These are phyloP conservation scores for Eidolon dupreanum DNA, from an alignment of 2,797 vertebrate genomes.

Conservation along the genomic window DNA sequence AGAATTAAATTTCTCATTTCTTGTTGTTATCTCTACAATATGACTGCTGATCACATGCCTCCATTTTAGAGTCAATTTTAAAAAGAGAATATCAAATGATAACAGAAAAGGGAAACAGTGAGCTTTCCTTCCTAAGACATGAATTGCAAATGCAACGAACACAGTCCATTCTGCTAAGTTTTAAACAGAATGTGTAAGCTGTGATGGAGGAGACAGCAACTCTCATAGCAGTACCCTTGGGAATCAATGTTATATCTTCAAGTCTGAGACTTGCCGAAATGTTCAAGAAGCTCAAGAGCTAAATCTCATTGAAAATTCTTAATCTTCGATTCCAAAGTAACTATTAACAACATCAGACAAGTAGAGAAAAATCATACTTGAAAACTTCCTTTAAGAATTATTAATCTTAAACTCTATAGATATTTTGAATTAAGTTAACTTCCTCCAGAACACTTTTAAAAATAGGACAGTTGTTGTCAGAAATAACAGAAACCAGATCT, in stretches of 20 bases:
- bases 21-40: constrained; percentile 48
- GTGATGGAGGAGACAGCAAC: background rate
- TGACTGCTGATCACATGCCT: constrained; percentile 12
- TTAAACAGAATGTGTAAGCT: background rate
- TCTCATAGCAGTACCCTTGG: background rate
- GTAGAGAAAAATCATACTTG: constrained; percentile 16
- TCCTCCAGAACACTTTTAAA: constrained; percentile 33
- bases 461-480: background rate
- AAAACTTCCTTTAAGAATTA: constrained; percentile 49
- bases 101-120: background rate
- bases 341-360: constrained; percentile 13
- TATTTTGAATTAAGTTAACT: constrained; percentile 53
- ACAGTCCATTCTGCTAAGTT: background rate
- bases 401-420: background rate
- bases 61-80: constrained; percentile 49
- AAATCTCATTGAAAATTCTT: background rate
- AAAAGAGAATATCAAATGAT: constrained; percentile 37
- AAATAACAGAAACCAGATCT: constrained; percentile 20
- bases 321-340: constrained; percentile 8
- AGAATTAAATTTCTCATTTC: constrained; percentile 56
- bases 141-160: background rate
- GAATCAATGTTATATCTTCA: background rate
- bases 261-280: background rate
- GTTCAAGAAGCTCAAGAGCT: constrained; percentile 24
- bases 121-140: constrained; percentile 46